Evolutionary conservation across 2,888 invertebrate genomes (phyloP).

Genomic region (Ectobius pallidus): DNA sequence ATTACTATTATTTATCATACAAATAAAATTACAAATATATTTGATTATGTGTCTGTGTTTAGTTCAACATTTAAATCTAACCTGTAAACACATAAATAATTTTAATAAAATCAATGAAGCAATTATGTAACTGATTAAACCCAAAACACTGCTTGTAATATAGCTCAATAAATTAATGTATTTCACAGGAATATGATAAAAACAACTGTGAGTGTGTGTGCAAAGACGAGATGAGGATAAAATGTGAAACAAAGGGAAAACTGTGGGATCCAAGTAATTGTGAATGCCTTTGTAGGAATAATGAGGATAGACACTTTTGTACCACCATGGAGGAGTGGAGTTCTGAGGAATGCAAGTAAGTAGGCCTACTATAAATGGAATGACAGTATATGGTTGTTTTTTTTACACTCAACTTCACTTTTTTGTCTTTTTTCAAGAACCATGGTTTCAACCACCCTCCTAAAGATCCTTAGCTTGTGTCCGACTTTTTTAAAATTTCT

Average conservation of each 20-base stretch:
- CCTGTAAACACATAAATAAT: no score
- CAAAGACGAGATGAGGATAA: background rate
- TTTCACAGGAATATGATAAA: background rate
- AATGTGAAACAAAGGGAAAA: background rate
- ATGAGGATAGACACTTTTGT: background rate
- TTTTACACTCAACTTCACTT: background rate
- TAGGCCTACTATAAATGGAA: background rate
- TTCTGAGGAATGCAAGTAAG: background rate
- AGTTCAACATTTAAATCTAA: no score
- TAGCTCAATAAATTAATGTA: no score
- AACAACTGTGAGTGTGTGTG: background rate
- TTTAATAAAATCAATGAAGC: no score
- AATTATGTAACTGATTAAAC: no score
- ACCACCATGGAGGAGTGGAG: background rate
- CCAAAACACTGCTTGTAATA: no score
- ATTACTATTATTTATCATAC: no score
- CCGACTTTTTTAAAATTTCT: background rate
- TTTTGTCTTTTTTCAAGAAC: background rate
- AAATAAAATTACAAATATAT: no score
- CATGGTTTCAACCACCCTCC: background rate
- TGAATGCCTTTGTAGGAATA: background rate
- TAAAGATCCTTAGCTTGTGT: background rate
- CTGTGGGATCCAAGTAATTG: constrained; percentile 2
- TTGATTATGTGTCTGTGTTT: no score
- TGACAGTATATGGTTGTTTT: no score